These are phyloP conservation scores for Darwinula stevensoni DNA, from an alignment of 2,888 invertebrate species.

Conservation along the genomic window DNA sequence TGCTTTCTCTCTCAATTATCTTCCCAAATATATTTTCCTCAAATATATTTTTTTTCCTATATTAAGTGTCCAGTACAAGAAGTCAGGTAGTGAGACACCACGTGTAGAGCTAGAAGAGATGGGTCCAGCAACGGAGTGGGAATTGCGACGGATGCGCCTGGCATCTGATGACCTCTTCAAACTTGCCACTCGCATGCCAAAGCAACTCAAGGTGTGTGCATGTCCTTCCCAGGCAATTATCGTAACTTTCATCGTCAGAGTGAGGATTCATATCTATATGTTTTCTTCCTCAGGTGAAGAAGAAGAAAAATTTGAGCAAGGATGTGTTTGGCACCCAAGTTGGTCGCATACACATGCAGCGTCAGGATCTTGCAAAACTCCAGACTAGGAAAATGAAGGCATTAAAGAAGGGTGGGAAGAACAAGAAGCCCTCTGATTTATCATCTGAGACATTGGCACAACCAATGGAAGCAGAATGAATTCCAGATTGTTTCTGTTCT, in stretches of 20 bases:
- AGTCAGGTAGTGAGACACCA: conserved; percentile 63
- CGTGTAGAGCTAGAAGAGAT: conserved; percentile 75
- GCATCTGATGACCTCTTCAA: conserved; percentile 70
- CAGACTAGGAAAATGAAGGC: conserved; percentile 81
- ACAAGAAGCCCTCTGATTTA: neutral
- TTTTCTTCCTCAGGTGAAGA: conserved; percentile 26
- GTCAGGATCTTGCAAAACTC: conserved; percentile 49
- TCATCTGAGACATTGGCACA: no score
- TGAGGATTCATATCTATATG: no score
- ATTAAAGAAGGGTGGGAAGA: conserved; percentile 26
- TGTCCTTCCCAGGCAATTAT: no score
- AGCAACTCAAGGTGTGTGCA: conserved; percentile 31
- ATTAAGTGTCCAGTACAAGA: conserved; percentile 53
- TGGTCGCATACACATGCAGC: conserved; percentile 74
- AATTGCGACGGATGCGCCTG: conserved; percentile 50
- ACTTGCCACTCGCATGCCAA: conserved; percentile 46
- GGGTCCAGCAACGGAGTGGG: conserved; percentile 70
- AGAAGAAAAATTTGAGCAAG: conserved; percentile 64
- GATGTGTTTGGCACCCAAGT: conserved; percentile 65
- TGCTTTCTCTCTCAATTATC: neutral
- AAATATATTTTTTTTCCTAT: conserved; percentile 4
- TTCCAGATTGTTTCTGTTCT: no score
- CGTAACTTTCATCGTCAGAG: no score
- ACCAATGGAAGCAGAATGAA: conserved; percentile 1
- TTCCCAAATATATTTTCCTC: conserved; percentile 1